Evolutionary conservation across 1,140 invertebrate genomes (phyloP), one percentile per base, ranked within the genome.

Genomic region (Papilio helenus): DNA sequence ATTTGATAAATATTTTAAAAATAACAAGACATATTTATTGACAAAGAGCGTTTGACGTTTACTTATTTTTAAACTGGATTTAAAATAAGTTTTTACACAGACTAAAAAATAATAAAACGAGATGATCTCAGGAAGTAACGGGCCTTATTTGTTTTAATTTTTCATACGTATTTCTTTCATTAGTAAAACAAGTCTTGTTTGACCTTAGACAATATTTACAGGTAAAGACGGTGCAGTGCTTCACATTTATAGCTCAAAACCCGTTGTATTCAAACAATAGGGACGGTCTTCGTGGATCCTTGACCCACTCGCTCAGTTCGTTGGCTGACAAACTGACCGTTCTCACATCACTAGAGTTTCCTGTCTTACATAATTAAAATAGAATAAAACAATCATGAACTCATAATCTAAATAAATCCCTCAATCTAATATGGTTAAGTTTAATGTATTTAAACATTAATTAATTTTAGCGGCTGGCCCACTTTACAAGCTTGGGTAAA

Each of bases 1-100:
- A 74, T 23, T 49, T 74, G 12, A 74, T 46, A 74, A 74, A 74
- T 20, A 74, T 46, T 44, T 46, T 74, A 20, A 74, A 74, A 74
- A 74, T 42, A 20, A 42, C 44, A 29, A 49, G 42, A 49, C 3
- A 46, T 44, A 51, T 74, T 74, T 39, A 8, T 49, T 74, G 72
- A 74, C 72, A 74, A 46, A n/a, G 20, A 26, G 10, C 14, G 23
- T 14, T 68, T 68, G 71, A 72, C 71, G n/a, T 44, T 42, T 72
- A n/a, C 23, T 42, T 72, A 72, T 72, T 72, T 72, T 72, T 68
- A 29, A 68, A 14, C 26, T 2, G 4, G 2, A 68, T 61, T 61
- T 26, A 16, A 68, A 68, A 68, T n/a, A 68, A 16, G 14, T 29
- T 29, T 68, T 68, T 12, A 16, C 14, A 68, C 61, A 68, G 61